A percentile compares a stretch with the other conserved stretches of the same genome.
Evolutionary conservation across 1,140 invertebrate genomes (phyloP).

Genomic region (Venustaconcha ellipsiformis): DNA sequence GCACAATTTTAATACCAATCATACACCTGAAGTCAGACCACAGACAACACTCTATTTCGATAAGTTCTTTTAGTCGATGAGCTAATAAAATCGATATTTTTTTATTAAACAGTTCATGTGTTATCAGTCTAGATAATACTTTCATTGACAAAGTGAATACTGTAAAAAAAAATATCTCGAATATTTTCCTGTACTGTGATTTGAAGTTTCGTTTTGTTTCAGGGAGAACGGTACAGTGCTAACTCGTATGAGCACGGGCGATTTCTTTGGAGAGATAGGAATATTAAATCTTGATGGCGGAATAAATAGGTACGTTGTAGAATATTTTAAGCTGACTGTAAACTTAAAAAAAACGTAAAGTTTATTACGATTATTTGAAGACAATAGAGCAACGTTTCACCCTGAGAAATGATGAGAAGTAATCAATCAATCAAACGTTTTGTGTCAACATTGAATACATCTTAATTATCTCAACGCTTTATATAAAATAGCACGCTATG

Average conservation of each 20-base stretch:
- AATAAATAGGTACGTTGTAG: conserved; percentile 87
- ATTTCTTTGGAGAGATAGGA: conserved; percentile 98
- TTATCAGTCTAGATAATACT: not conserved
- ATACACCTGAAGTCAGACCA: too few relatives aligned
- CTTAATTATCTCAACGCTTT: too few relatives aligned
- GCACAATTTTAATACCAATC: too few relatives aligned
- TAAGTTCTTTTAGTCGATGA: not conserved
- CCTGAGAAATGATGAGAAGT: too few relatives aligned
- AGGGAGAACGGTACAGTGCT: conserved; percentile 93
- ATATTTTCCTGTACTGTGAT: not conserved
- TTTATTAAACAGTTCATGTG: not conserved
- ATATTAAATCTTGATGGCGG: conserved; percentile 93
- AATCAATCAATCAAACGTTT: too few relatives aligned
- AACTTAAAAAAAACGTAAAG: not conserved
- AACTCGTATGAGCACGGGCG: conserved; percentile 96
- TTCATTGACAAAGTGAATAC: not conserved
- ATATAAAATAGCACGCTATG: too few relatives aligned
- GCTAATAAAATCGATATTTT: not conserved
- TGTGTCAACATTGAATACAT: too few relatives aligned
- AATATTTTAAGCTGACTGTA: not conserved
- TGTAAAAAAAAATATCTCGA: not conserved
- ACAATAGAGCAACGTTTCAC: not conserved
- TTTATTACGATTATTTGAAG: not conserved
- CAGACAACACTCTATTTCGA: too few relatives aligned
- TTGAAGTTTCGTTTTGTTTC: conserved; percentile 37